Percentiles rank a stretch among this genome's conserved stretches.
Evolutionary conservation across 2,888 invertebrate species (phyloP).

Genomic region (Folsomia manolachei): DNA sequence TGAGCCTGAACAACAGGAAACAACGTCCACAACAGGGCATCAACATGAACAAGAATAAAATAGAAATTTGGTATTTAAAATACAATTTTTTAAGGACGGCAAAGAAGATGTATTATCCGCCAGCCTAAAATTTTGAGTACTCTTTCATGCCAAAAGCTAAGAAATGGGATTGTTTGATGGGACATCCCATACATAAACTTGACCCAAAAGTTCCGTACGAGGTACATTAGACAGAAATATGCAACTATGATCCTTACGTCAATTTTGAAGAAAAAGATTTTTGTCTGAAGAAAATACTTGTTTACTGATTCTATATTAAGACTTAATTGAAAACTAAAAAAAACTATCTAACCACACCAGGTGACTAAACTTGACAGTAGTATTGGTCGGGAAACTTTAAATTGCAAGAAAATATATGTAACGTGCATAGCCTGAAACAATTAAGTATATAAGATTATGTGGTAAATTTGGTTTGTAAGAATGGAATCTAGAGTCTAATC

Average conservation of each 20-base stretch:
- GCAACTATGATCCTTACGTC: background rate
- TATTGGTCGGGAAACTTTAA: background rate
- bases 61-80: too few relatives aligned
- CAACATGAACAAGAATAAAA: background rate
- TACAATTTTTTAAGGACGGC: too few relatives aligned
- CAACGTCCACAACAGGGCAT: constrained; percentile 1
- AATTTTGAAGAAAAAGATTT: background rate
- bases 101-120: too few relatives aligned
- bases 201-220: background rate
- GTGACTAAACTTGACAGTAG: background rate
- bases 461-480: background rate
- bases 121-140: too few relatives aligned
- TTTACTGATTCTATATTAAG: background rate
- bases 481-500: background rate
- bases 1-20: background rate
- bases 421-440: background rate
- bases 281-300: background rate
- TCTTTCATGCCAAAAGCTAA: too few relatives aligned
- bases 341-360: background rate
- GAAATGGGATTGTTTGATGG: too few relatives aligned
- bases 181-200: constrained; percentile 12
- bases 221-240: background rate
- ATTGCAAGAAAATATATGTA: background rate
- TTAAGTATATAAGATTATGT: too few relatives aligned
- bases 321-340: background rate